Evolutionary conservation across 2,888 invertebrate species (phyloP).

Genomic region (Acleris sparsana): DNA sequence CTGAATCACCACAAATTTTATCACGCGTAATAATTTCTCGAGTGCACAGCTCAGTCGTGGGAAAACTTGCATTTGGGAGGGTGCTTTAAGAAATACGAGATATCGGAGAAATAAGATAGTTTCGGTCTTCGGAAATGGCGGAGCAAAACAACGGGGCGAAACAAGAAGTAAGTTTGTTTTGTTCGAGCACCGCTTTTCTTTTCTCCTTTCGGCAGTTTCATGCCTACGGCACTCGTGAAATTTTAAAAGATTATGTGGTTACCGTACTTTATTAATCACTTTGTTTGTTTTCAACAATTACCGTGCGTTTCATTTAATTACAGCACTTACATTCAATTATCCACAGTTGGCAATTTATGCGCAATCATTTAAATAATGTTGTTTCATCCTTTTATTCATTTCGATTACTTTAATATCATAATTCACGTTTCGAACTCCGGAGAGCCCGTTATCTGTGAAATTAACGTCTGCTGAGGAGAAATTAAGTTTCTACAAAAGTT

Average conservation of each 20-base stretch:
- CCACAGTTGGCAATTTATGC: not conserved
- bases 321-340: not conserved
- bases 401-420: conserved; percentile 17
- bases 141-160: conserved; percentile 52
- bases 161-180: conserved; percentile 57
- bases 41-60: conserved; percentile 62
- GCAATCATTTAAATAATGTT: not conserved
- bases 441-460: conserved; percentile 29
- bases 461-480: conserved; percentile 34
- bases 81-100: conserved; percentile 44
- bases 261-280: not conserved
- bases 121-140: conserved; percentile 47
- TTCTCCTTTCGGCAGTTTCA: not conserved
- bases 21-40: conserved; percentile 60
- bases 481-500: conserved; percentile 35
- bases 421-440: conserved; percentile 10
- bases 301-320: not conserved
- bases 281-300: not conserved
- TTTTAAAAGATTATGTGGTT: not conserved
- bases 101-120: conserved; percentile 40
- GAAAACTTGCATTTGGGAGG: conserved; percentile 49
- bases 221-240: conserved; percentile 5
- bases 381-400: not conserved
- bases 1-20: conserved; percentile 65
- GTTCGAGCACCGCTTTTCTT: conserved; percentile 23